Conservation (phyloP, 2,888 invertebrate species). For the Drosophila anceps region DNA sequence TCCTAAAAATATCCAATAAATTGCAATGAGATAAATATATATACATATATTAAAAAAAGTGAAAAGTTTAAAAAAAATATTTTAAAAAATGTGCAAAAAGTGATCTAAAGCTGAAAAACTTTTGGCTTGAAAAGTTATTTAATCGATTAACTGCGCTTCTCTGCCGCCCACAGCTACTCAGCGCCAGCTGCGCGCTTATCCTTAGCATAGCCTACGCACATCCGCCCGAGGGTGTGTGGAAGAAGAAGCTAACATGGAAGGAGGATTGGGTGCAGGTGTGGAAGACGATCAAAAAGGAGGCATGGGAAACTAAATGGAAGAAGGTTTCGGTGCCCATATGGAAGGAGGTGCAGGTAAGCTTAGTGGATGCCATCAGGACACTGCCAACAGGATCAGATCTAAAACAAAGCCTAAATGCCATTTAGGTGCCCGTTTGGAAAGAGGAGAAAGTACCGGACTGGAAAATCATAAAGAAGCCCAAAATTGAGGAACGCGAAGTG, state of each 20-base stretch:
- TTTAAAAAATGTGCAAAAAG: constrained; percentile 1
- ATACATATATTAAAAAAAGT: neutral
- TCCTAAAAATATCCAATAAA: constrained; percentile 12
- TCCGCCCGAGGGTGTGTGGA: constrained; percentile 90
- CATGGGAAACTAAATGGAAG: constrained; percentile 92
- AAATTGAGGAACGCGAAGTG: constrained; percentile 90
- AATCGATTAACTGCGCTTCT: constrained; percentile 36
- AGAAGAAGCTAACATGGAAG: constrained; percentile 94
- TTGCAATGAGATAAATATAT: constrained; percentile 4
- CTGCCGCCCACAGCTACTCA: constrained; percentile 76
- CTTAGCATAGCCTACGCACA: constrained; percentile 82
- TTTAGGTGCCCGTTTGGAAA: constrained; percentile 90
- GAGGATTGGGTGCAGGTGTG: constrained; percentile 90
- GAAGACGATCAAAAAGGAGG: constrained; percentile 90
- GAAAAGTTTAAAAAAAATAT: neutral
- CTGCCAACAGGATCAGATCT: neutral
- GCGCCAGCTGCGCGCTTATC: constrained; percentile 83
- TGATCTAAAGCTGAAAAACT: constrained; percentile 5
- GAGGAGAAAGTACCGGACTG: constrained; percentile 90
- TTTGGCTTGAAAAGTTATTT: constrained; percentile 15
- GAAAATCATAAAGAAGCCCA: constrained; percentile 88
- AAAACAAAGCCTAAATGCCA: constrained; percentile 80
- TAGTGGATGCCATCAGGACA: constrained; percentile 3
- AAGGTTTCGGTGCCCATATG: constrained; percentile 91
- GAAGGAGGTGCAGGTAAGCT: constrained; percentile 87